Base-by-base conservation (phyloP, 2,888 invertebrate genomes). In the Latrodectus hesperus region DNA sequence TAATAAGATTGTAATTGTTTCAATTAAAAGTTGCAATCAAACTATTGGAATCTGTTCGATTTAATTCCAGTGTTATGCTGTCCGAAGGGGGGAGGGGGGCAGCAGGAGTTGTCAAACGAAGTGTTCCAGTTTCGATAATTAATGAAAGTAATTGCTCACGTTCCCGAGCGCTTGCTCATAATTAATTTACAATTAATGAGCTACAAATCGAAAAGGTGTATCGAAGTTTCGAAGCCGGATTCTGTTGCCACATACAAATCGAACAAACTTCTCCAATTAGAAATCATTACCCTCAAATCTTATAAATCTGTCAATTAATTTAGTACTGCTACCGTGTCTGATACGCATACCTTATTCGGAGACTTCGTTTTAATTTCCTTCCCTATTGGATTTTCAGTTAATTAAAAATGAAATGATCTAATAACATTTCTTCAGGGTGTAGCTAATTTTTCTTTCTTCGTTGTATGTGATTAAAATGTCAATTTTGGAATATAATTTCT, bases 111-210 rank as follows among this genome's bases (percentile, higher is more conserved):
- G 55, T 55, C 55, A 16, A 16, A 11, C 16, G 55, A 11, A 11
- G 11, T 49, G 65, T 60, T 64, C 75, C 64, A 26, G 64, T 51
- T 52, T 11, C n/a, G 60, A 53, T 79, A 71, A 79, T 79, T 79
- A 79, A 79, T 79, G 78, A 49, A 17, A 49, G 49, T 60, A 79
- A 70, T 55, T 70, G 53, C 60, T 71, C 55, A 26, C 78, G 12
- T 16, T 16, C 16, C 55, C 55, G 70, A 22, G n/a, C 60, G n/a
- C n/a, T 10, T 49, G 68, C 16, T 49, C 77, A 38, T 79, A 79
- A 79, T 79, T 79, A 79, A 79, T 79, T 79, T 70, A 49, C 38
- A 70, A 79, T 53, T 49, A 16, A 38, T 60, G 49, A 16, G 71
- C 68, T 26, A 79, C 14, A 79, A 71, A 70, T 49, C 71, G 71